These are phyloP conservation scores for Ophiodon elongatus DNA, from an alignment of 2,113 vertebrate genomes.

Conservation along the genomic window DNA sequence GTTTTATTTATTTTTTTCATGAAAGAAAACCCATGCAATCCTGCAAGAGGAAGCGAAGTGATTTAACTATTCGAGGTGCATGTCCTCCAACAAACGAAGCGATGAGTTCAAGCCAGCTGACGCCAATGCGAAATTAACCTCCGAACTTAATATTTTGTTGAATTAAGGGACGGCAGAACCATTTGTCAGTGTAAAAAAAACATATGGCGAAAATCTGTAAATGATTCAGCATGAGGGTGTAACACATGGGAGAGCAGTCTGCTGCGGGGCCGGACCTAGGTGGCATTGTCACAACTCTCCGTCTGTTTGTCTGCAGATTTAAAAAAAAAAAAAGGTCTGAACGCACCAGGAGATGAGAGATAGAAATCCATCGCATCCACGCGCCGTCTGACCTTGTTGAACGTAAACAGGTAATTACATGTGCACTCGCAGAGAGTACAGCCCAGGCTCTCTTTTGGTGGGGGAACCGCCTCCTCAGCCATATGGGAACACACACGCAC, in stretches of 20 bases:
- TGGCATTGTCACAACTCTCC: constrained; percentile 73
- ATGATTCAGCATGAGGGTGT: constrained; percentile 62
- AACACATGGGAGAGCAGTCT: constrained; percentile 77
- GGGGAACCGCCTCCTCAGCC: constrained; percentile 48
- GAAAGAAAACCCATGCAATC: too few relatives aligned
- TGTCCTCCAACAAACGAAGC: neutral
- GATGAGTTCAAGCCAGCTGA: neutral
- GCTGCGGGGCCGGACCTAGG: constrained; percentile 67
- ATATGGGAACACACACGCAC: constrained; percentile 60
- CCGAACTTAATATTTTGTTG: neutral
- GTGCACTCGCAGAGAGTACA: constrained; percentile 1
- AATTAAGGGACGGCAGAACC: neutral
- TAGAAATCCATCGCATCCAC: constrained; percentile 67
- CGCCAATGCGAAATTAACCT: constrained; percentile 2
- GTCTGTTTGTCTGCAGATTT: constrained; percentile 68
- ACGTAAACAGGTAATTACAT: constrained; percentile 72
- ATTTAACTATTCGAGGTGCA: neutral
- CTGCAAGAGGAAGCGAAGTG: neutral
- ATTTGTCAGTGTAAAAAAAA: constrained; percentile 5
- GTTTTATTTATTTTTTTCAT: too few relatives aligned
- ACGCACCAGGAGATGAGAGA: constrained; percentile 57
- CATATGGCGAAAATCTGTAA: constrained; percentile 74
- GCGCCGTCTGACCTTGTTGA: constrained; percentile 71
- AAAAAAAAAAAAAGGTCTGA: constrained; percentile 33
- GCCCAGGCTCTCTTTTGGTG: constrained; percentile 3